Evolutionary conservation across 1,140 invertebrate genomes (phyloP).

Genomic region (Macrotrachela quadricornifera): DNA sequence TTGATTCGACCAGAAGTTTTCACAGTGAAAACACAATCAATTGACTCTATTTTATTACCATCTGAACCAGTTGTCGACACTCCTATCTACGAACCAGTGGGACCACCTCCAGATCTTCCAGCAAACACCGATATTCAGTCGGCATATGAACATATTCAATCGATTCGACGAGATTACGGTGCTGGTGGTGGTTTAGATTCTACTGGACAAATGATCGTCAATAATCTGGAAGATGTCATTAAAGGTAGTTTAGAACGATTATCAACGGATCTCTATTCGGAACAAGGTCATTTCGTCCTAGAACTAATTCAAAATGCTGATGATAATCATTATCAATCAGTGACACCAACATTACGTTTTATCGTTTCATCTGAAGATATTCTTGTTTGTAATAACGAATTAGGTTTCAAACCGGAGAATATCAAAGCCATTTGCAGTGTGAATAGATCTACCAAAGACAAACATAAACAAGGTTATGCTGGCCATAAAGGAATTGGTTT

Average conservation of each 20-base stretch:
- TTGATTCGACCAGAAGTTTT: too few relatives aligned
- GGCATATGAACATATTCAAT: too few relatives aligned
- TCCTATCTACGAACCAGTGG: too few relatives aligned
- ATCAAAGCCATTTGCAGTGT: constrained; percentile 29
- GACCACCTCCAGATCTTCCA: too few relatives aligned
- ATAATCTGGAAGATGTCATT: constrained; percentile 9
- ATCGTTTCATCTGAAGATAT: constrained; percentile 16
- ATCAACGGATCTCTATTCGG: constrained; percentile 29
- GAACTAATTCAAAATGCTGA: constrained; percentile 30
- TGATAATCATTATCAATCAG: constrained; percentile 23
- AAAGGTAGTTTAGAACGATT: constrained; percentile 14
- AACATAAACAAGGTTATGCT: constrained; percentile 28
- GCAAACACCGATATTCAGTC: too few relatives aligned
- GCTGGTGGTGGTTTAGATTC: constrained; percentile 9
- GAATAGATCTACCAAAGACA: constrained; percentile 26
- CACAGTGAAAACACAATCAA: too few relatives aligned
- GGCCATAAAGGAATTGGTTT: constrained; percentile 33
- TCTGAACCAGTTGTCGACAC: too few relatives aligned
- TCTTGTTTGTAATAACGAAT: constrained; percentile 25
- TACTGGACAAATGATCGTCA: constrained; percentile 2
- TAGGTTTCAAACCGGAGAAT: constrained; percentile 22
- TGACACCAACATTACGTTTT: constrained; percentile 19
- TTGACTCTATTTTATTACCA: too few relatives aligned
- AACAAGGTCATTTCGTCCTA: constrained; percentile 30
- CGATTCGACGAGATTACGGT: constrained; percentile 10